Percentiles rank a stretch among this genome's conserved stretches.
phyloP scores from a whole-genome alignment of 2,888 invertebrate genomes.

The Metellina segmentata region DNA sequence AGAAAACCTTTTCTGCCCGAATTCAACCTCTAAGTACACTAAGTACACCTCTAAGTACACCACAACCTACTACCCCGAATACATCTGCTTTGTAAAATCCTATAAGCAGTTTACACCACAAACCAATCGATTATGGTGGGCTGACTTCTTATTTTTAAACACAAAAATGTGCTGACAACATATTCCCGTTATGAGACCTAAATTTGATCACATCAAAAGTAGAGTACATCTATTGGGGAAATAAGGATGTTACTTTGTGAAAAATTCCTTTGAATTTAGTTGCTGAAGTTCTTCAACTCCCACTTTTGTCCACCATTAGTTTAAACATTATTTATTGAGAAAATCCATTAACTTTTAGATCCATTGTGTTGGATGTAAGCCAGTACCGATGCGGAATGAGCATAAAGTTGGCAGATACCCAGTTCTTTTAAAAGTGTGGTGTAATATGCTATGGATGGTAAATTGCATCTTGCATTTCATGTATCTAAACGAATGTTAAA shows the following conservation, averaged over 20 bases:
- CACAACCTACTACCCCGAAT: neutral
- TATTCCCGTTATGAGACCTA: neutral
- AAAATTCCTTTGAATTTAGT: conserved; percentile 38
- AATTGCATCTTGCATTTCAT: neutral
- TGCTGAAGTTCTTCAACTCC: conserved; percentile 20
- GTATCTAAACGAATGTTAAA: neutral
- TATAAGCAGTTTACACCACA: neutral
- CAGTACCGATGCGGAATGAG: conserved; percentile 24
- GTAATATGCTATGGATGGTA: conserved; percentile 22
- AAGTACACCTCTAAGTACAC: no score
- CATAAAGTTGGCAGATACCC: conserved; percentile 31
- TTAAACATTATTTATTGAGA: conserved; percentile 60
- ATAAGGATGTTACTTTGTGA: neutral
- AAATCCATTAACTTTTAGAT: conserved; percentile 53
- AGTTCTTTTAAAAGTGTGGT: conserved; percentile 33
- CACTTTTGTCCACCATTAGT: conserved; percentile 40
- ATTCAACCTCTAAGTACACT: no score
- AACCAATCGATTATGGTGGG: neutral
- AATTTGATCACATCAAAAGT: conserved; percentile 21
- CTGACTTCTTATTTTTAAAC: neutral
- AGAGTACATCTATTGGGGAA: neutral
- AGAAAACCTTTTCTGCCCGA: no score
- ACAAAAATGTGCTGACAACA: neutral
- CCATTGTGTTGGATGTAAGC: conserved; percentile 50
- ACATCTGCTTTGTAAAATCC: neutral